Evolutionary conservation across 2,113 vertebrate species (phyloP), one percentile per base, ranked within the genome.

Genomic region (Calonectris borealis): DNA sequence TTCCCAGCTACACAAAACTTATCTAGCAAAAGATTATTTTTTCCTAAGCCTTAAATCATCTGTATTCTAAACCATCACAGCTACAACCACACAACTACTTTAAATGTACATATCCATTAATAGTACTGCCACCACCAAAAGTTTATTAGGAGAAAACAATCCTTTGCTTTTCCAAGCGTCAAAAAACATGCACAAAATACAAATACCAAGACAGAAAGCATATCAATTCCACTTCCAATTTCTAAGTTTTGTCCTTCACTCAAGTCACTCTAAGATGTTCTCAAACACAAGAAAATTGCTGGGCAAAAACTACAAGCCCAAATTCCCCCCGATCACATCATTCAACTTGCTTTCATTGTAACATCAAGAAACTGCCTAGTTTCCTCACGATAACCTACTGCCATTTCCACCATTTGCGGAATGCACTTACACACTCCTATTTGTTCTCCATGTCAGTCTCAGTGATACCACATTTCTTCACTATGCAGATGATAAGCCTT

Each of bases 401-500:
- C 78, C 70, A 78, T 52, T 72, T 57, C 62, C 11, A 73, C 36
- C 27, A 34, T 34, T n/a, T 10, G 5, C 1, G 26, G 93, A 95
- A 83, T 62, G 26, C 62, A 62, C 64, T 92, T 66, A 66, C 34
- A 64, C 11, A 19, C 36, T 80, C 42, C 31, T 89, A 72, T 83
- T 86, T 76, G 77, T 46, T 70, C 27, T 78, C 27, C 51, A 42
- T 10, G 32, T 75, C 86, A 89, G 61, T 36, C 29, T 77, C 71
- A 68, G 44, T 49, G 68, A 95, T n/a, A 75, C 38, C 52, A 55
- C 38, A 60, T 76, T 89, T 95, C 86, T 91, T 83, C 94, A 89
- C 34, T 57, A 51, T 42, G 49, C 16, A 79, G 40, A 72, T 0
- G 18, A 84, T 80, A 93, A 93, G 49, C 57, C 62, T 72, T 80